Percentiles rank a stretch among this genome's conserved stretches.
phyloP scores from a whole-genome alignment of 2,113 vertebrate genomes.

The Tor tambroides region DNA sequence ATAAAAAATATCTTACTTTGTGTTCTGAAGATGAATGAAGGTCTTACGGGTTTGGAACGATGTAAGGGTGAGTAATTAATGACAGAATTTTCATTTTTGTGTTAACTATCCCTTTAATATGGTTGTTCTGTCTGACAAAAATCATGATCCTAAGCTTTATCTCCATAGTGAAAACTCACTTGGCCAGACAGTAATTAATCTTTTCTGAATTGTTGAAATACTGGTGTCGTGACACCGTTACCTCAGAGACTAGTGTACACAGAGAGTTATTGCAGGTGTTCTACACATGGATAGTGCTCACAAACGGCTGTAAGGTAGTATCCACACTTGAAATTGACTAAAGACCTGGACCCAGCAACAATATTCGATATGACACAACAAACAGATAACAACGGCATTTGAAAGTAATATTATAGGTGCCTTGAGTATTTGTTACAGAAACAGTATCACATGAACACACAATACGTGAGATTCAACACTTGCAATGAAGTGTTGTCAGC shows the following conservation, averaged over 20 bases:
- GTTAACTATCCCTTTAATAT: background rate
- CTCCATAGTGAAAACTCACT: background rate
- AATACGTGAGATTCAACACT: background rate
- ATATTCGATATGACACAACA: background rate
- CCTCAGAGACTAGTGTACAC: background rate
- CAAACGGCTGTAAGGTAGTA: background rate
- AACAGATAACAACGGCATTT: background rate
- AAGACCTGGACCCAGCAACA: background rate
- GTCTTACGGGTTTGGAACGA: too few species aligned
- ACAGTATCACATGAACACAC: background rate
- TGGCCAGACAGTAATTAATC: background rate
- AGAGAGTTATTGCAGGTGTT: background rate
- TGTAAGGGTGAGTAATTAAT: too few species aligned
- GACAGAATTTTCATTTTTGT: too few species aligned
- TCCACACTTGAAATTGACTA: background rate
- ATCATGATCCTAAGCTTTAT: background rate
- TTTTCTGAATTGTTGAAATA: background rate
- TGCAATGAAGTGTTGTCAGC: background rate
- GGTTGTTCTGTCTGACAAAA: background rate
- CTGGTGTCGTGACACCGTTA: background rate
- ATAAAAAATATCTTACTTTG: too few species aligned
- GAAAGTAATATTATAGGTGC: background rate
- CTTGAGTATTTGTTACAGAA: background rate
- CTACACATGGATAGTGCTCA: background rate
- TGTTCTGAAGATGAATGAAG: too few species aligned